Evolutionary conservation across 1,140 invertebrate species (phyloP), one percentile per base, ranked within the genome.

Genomic region (Rhynchophorus ferrugineus): DNA sequence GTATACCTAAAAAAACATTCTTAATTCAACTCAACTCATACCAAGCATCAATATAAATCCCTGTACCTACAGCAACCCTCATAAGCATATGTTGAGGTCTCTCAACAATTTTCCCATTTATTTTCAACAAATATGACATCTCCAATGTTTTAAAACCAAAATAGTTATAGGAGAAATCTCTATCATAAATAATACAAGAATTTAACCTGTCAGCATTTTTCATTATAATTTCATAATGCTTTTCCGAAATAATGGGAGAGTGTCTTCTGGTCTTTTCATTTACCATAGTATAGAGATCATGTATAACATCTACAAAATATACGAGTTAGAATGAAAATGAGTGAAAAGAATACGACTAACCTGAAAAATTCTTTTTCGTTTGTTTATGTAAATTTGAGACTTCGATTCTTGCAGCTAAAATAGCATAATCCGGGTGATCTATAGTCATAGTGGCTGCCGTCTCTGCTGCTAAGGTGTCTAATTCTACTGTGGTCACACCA

Each of bases 71-170:
- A 17, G 96, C 73, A 9, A 98, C 95, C 65, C 97, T 75, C 96
- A 99, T 99, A 38, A 99, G 72, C 94, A 99, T 94, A 54, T 99
- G 95, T 65, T 99, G 96, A 0, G 97, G 97, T 35, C 96, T 77
- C 69, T 99, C 96, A 3, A 83, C 93, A 39, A 97, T 87, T 80
- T 95, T 95, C 0, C 85, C 85, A 71, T 95, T 80, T 44, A 98
- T 92, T 71, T 92, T 95, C 16, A 99, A 69, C 42, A 99, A 74
- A 69, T 99, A 99, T 1, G 93, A 96, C 53, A 90, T 75, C 67
- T 99, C 96, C 39, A 99, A 72, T 3, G 96, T 99, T 77, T 98
- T 99, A 63, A 99, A 99, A 29, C 95, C 96, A 80, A 99, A 99
- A 69, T 96, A 99, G 68, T 95, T 96, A 70, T 98, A 99, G 48